Evolutionary conservation across 2,888 invertebrate genomes (phyloP), one percentile per base, ranked within the genome.

Genomic region (Spicauda simplicius): DNA sequence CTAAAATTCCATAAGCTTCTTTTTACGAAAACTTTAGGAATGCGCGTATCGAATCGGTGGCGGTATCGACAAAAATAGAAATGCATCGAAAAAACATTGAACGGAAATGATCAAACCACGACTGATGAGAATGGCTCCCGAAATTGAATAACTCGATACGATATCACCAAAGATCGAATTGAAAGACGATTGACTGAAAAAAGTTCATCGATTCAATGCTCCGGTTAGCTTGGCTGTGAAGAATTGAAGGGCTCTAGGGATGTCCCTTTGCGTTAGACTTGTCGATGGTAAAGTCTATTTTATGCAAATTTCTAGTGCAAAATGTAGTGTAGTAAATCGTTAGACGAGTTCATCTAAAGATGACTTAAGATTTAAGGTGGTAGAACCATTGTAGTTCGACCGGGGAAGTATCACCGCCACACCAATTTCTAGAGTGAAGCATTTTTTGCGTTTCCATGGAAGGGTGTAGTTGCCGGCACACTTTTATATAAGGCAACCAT

Each of bases 131-230:
- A 86, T 84, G 78, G 83, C 81, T 83, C 77, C 80, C 80, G 84
- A 91, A 91, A 91, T 93, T 91, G 90, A 92, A 91, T 91, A 91
- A 90, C 79, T 85, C 88, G 90, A 82, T 77, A 72, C 76, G 79
- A 88, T 88, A 91, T 87, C 89, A 90, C 89, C 87, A 87, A 87
- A 84, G 84, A 77, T 80, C 78, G 88, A 90, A 90, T 91, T 92
- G 90, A 91, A 91, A 86, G 86, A 87, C 85, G 86, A 87, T 85
- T 85, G 84, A 79, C 77, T 83, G 80, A 84, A 89, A 88, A 90
- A 89, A 88, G 84, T 80, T 83, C 81, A 86, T 85, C 86, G 86
- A 87, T 88, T 87, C 83, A 80, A 77, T 83, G 82, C 79, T 80
- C 77, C 82, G 84, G 80, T 84, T 84, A 76, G 77, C 72, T 78